phyloP scores from a whole-genome alignment of 2,888 invertebrate genomes.

The Oscheius sp. region DNA sequence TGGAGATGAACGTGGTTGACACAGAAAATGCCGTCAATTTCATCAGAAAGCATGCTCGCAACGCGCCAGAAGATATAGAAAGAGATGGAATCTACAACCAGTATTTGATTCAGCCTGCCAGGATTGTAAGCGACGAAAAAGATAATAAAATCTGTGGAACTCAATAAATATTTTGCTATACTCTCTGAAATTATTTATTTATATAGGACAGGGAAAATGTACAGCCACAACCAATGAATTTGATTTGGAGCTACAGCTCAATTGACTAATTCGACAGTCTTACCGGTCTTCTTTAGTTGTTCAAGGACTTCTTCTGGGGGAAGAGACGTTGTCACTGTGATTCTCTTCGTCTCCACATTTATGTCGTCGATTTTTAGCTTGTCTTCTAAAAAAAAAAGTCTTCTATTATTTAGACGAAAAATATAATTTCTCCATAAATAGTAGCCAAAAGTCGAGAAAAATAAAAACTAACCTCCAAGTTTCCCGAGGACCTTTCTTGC shows the following conservation, averaged over 20 bases:
- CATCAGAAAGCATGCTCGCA: constrained; percentile 73
- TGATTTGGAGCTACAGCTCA: constrained; percentile 10
- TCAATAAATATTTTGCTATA: background rate
- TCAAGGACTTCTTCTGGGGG: constrained; percentile 70
- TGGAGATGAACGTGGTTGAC: constrained; percentile 80
- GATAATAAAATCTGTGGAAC: constrained; percentile 41
- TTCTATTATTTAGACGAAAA: background rate
- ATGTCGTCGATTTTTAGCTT: constrained; percentile 70
- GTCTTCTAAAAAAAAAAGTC: constrained; percentile 58
- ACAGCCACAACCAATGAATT: constrained; percentile 1
- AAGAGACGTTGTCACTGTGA: constrained; percentile 71
- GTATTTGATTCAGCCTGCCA: constrained; percentile 48
- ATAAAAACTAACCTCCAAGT: constrained; percentile 75
- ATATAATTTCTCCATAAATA: background rate
- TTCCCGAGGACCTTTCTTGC: constrained; percentile 86
- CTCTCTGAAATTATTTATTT: constrained; percentile 1
- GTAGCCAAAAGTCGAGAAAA: background rate
- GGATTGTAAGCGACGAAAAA: constrained; percentile 40
- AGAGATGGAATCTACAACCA: constrained; percentile 53
- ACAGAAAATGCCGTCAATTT: constrained; percentile 76
- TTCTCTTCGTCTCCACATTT: constrained; percentile 69
- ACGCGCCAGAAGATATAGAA: constrained; percentile 58
- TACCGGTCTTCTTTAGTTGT: constrained; percentile 72
- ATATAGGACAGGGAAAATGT: background rate
- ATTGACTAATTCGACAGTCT: constrained; percentile 60